Evolutionary conservation across 2,888 invertebrate genomes (phyloP).

Genomic region (Pseudolycoriella hygida): DNA sequence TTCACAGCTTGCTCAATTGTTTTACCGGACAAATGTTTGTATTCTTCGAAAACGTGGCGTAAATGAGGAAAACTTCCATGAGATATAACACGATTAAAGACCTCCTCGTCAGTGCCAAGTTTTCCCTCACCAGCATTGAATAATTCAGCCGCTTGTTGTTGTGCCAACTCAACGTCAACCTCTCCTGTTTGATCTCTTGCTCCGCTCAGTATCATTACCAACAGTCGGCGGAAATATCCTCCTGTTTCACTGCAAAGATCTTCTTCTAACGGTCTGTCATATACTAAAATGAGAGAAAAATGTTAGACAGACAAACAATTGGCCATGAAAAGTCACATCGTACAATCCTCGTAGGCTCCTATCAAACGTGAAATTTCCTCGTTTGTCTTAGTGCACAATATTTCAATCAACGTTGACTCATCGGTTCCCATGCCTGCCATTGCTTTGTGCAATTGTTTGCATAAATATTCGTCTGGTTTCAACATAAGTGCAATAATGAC

Average conservation of each 20-base stretch:
- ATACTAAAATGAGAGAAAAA: constrained; percentile 33
- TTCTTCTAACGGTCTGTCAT: constrained; percentile 47
- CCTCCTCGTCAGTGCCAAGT: constrained; percentile 55
- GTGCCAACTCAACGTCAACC: constrained; percentile 46
- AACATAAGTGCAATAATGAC: constrained; percentile 51
- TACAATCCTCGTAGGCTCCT: constrained; percentile 42
- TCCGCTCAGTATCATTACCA: constrained; percentile 52
- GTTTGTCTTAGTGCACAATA: constrained; percentile 52
- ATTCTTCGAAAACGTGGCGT: constrained; percentile 49
- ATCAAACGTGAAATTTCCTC: constrained; percentile 43
- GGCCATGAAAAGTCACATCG: too few species aligned
- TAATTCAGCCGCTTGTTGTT: constrained; percentile 49
- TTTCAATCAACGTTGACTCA: constrained; percentile 55
- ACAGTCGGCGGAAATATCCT: constrained; percentile 57
- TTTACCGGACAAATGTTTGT: constrained; percentile 51
- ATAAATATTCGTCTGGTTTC: constrained; percentile 49
- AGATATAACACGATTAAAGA: constrained; percentile 52
- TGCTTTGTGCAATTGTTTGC: constrained; percentile 51
- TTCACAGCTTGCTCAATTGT: constrained; percentile 57
- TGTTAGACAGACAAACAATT: too few species aligned
- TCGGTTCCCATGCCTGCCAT: constrained; percentile 62
- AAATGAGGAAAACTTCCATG: constrained; percentile 59
- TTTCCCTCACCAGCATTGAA: constrained; percentile 53
- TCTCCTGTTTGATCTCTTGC: constrained; percentile 43
- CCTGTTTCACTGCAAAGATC: constrained; percentile 61